phyloP scores from a whole-genome alignment of 2,888 invertebrate genomes.

The Lottia scabra region DNA sequence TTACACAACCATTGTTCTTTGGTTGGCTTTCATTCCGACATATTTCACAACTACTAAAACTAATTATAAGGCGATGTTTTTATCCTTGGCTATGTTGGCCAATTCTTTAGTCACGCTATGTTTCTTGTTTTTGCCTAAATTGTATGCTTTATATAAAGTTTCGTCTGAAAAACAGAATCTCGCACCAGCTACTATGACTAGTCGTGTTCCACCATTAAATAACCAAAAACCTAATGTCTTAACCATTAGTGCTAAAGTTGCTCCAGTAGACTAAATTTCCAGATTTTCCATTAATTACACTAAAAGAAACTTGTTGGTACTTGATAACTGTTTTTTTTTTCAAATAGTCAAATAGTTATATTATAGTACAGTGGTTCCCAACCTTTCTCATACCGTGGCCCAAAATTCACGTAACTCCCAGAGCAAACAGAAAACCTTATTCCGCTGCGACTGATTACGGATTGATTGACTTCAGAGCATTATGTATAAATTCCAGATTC shows the following conservation, averaged over 20 bases:
- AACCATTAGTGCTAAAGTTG: background rate
- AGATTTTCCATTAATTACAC: too few species aligned
- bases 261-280: background rate
- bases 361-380: too few species aligned
- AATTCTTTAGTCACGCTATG: slow-evolving; percentile 43
- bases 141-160: slow-evolving; percentile 41
- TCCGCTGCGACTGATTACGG: too few species aligned
- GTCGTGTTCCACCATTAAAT: background rate
- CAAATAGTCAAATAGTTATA: too few species aligned
- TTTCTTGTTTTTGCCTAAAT: slow-evolving; percentile 44
- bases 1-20: slow-evolving; percentile 51
- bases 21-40: slow-evolving; percentile 54
- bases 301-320: too few species aligned
- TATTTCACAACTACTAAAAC: slow-evolving; percentile 42
- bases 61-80: slow-evolving; percentile 34
- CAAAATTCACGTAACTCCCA: too few species aligned
- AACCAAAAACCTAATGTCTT: background rate
- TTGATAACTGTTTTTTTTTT: too few species aligned
- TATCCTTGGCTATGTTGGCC: slow-evolving; percentile 40
- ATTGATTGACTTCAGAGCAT: too few species aligned
- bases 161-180: slow-evolving; percentile 16
- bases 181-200: background rate
- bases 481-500: too few species aligned
- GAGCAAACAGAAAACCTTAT: too few species aligned
- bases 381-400: too few species aligned